These are phyloP conservation scores for Pemphigus obesinymphae DNA, from an alignment of 1,140 invertebrate genomes.

Conservation along the genomic window DNA sequence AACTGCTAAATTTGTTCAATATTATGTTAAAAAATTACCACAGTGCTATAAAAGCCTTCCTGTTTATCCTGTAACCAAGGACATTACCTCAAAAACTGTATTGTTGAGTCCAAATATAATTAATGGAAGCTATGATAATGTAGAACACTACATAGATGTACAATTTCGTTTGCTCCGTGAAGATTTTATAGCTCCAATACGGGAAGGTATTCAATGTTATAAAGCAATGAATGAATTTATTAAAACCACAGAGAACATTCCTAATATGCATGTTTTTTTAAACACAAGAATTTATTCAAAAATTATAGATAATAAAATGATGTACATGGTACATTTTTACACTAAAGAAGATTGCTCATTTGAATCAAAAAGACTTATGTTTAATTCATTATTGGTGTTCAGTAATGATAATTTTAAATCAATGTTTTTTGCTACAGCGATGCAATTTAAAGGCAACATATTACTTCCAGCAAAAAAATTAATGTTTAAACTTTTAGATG, in stretches of 20 bases:
- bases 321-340: neutral
- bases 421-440: conserved; percentile 43
- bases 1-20: neutral
- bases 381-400: conserved; percentile 66
- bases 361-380: conserved; percentile 55
- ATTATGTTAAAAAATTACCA: neutral
- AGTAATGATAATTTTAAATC: conserved; percentile 62
- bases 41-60: neutral
- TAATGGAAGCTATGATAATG: conserved; percentile 52
- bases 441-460: conserved; percentile 51
- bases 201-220: conserved; percentile 42
- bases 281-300: neutral
- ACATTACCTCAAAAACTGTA: neutral
- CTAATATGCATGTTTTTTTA: conserved; percentile 7
- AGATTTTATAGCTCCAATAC: conserved; percentile 50
- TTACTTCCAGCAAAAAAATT: neutral
- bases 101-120: conserved; percentile 53
- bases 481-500: neutral
- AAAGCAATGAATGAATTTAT: neutral
- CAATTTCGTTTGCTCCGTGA: conserved; percentile 58
- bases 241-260: neutral
- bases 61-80: conserved; percentile 19
- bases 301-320: neutral
- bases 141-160: conserved; percentile 57
- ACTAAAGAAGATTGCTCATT: conserved; percentile 21